Conservation (phyloP, 2,797 vertebrate species). For the Hoplostethus atlanticus region DNA sequence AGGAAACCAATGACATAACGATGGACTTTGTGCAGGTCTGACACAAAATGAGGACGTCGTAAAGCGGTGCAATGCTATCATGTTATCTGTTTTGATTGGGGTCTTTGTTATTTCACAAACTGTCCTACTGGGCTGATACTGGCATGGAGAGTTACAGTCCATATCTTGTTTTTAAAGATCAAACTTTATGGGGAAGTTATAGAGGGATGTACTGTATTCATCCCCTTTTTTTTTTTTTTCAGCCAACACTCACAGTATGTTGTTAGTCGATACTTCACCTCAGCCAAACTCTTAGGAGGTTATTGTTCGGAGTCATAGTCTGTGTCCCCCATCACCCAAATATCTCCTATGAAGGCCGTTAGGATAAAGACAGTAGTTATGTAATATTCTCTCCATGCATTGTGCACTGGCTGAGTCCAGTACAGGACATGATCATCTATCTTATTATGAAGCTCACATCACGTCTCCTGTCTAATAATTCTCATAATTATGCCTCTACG, state of each 20-base stretch:
- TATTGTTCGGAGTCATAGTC: constrained; percentile 31
- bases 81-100: constrained; percentile 46
- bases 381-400: constrained; percentile 49
- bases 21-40: constrained; percentile 65
- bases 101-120: constrained; percentile 38
- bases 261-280: constrained; percentile 39
- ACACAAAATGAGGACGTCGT: constrained; percentile 11
- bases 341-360: constrained; percentile 44
- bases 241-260: constrained; percentile 1
- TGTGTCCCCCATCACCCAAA: constrained; percentile 7
- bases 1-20: constrained; percentile 47
- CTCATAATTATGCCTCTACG: constrained; percentile 45
- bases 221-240: constrained; percentile 2
- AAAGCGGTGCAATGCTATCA: constrained; percentile 25
- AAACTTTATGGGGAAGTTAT: constrained; percentile 2
- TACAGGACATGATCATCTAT: constrained; percentile 11
- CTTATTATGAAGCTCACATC: constrained; percentile 40
- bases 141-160: constrained; percentile 8
- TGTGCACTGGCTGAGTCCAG: constrained; percentile 24
- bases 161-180: constrained; percentile 24
- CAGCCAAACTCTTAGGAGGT: constrained; percentile 55
- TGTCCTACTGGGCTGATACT: constrained; percentile 29
- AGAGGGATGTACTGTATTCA: background rate
- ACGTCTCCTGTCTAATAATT: constrained; percentile 17
- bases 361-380: constrained; percentile 59